Percentiles rank a stretch among this genome's conserved stretches.
These are phyloP conservation scores for Microctonus brassicae DNA, from an alignment of 2,888 invertebrate genomes.

Conservation along the genomic window DNA sequence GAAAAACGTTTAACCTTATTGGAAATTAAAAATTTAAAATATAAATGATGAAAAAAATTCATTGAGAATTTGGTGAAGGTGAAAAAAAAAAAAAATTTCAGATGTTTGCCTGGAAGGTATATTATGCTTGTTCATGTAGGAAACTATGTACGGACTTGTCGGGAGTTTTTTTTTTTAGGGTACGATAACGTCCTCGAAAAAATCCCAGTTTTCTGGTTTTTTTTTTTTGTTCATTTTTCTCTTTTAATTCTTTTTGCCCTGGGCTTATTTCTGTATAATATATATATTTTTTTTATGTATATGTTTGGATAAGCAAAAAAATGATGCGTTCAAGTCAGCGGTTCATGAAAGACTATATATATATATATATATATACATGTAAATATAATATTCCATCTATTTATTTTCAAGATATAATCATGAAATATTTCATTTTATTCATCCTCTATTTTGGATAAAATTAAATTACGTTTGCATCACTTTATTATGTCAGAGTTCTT, in stretches of 20 bases:
- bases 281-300: too few species aligned
- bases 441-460: not conserved
- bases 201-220: too few species aligned
- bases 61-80: not conserved
- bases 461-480: too few species aligned
- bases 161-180: not conserved
- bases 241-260: too few species aligned
- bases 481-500: not conserved
- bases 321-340: not conserved
- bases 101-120: not conserved
- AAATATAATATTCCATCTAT: not conserved
- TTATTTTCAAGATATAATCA: not conserved
- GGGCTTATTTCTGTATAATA: too few species aligned
- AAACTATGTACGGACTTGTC: not conserved
- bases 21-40: not conserved
- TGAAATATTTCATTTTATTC: not conserved
- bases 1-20: not conserved
- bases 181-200: constrained; percentile 7
- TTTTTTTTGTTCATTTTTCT: too few species aligned
- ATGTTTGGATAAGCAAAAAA: too few species aligned
- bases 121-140: constrained; percentile 8
- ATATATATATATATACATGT: too few species aligned
- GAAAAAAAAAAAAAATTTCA: not conserved
- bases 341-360: too few species aligned
- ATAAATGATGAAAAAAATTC: not conserved